Percentiles rank a stretch among this genome's conserved stretches.
phyloP scores from a whole-genome alignment of 2,797 vertebrate genomes.

The Lophotriccus pileatus region DNA sequence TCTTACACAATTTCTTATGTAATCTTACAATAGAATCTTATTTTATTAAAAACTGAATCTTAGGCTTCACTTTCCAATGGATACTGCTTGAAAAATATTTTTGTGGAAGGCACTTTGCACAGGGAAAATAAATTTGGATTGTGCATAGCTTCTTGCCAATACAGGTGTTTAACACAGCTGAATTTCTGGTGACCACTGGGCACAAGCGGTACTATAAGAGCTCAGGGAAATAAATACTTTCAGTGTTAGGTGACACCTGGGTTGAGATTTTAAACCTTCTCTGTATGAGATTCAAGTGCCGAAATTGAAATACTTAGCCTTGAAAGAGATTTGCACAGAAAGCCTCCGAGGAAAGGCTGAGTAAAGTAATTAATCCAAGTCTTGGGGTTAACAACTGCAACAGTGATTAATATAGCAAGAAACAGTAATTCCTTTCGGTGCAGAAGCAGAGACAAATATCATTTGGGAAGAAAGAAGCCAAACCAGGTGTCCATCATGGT shows the following conservation, averaged over 20 bases:
- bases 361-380: neutral
- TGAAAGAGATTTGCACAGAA: neutral
- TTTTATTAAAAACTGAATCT: neutral
- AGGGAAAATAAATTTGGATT: neutral
- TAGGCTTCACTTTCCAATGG: neutral
- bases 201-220: neutral
- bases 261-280: neutral
- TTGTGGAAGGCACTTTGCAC: neutral
- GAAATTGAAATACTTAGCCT: neutral
- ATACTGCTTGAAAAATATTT: neutral
- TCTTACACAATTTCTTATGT: neutral
- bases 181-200: neutral
- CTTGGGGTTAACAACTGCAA: neutral
- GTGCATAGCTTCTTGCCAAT: neutral
- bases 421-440: neutral
- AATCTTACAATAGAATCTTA: neutral
- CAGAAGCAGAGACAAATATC: neutral
- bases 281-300: neutral
- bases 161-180: accelerated
- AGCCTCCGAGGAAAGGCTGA: neutral
- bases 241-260: neutral
- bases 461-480: neutral
- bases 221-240: neutral
- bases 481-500: neutral
- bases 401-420: neutral